Conservation (phyloP, 2,888 invertebrate genomes). For the Ochropacha duplaris region DNA sequence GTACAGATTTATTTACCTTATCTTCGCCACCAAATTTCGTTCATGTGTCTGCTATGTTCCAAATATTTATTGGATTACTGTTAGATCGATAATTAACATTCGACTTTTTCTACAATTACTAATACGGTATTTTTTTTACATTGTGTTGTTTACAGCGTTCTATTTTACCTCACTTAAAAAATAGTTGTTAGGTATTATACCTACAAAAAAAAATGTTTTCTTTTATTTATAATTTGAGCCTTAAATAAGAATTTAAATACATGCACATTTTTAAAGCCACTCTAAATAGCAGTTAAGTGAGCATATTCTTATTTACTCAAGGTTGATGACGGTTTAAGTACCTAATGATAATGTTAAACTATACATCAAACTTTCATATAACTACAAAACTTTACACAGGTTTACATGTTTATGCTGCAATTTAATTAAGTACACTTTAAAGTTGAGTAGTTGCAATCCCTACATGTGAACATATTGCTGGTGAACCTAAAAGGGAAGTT, state of each 20-base stretch:
- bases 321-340: neutral
- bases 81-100: no score
- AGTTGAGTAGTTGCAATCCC: slow-evolving; percentile 13
- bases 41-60: neutral
- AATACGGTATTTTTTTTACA: no score
- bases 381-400: slow-evolving; percentile 1
- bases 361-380: neutral
- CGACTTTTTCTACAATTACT: no score
- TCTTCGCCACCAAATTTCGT: slow-evolving; percentile 8
- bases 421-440: neutral
- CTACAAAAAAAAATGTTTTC: no score
- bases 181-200: no score
- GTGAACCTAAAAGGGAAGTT: slow-evolving; percentile 25
- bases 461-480: slow-evolving; percentile 7
- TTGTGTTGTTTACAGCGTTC: no score
- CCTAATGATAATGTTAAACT: neutral
- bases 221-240: no score
- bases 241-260: no score
- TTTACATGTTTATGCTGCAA: neutral
- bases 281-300: no score
- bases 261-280: no score
- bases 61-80: neutral
- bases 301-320: neutral
- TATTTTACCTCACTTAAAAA: no score
- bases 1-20: slow-evolving; percentile 10